phyloP scores from a whole-genome alignment of 2,797 vertebrate genomes.

The Chloroceryle amazona region DNA sequence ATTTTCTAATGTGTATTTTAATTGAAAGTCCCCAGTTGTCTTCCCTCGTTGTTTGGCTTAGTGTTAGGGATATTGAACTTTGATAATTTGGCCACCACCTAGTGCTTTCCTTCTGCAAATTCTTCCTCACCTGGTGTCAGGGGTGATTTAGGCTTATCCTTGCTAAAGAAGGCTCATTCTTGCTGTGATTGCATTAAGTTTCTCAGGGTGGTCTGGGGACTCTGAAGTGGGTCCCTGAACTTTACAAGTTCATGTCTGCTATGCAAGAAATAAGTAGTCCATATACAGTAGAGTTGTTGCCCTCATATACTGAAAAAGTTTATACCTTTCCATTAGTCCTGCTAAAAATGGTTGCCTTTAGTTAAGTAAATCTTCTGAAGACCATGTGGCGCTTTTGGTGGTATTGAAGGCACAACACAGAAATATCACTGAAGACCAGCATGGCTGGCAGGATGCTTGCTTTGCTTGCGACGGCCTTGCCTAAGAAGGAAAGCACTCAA shows the following conservation, averaged over 20 bases:
- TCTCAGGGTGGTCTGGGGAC: not conserved
- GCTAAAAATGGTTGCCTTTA: not conserved
- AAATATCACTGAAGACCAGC: not conserved
- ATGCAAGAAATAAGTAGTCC: not conserved
- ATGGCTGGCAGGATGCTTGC: not conserved
- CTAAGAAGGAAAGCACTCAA: not conserved
- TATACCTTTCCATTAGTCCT: not conserved
- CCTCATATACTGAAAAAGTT: not conserved
- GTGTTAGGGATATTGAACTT: not conserved
- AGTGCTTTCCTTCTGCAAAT: not conserved
- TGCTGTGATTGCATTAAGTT: not conserved
- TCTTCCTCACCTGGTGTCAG: not conserved
- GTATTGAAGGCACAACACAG: not conserved
- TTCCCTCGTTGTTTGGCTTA: not conserved
- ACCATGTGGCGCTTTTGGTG: not conserved
- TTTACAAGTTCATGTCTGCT: not conserved
- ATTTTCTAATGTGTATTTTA: slow-evolving; percentile 48
- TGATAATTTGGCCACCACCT: not conserved
- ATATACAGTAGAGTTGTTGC: not conserved
- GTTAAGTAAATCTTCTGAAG: not conserved
- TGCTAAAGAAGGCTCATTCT: not conserved
- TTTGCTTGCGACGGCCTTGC: not conserved
- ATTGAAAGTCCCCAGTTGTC: slow-evolving; percentile 44
- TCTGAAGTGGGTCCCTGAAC: not conserved
- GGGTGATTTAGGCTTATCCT: not conserved